Conservation (phyloP, 1,140 invertebrate species). For the Nasonia giraulti region DNA sequence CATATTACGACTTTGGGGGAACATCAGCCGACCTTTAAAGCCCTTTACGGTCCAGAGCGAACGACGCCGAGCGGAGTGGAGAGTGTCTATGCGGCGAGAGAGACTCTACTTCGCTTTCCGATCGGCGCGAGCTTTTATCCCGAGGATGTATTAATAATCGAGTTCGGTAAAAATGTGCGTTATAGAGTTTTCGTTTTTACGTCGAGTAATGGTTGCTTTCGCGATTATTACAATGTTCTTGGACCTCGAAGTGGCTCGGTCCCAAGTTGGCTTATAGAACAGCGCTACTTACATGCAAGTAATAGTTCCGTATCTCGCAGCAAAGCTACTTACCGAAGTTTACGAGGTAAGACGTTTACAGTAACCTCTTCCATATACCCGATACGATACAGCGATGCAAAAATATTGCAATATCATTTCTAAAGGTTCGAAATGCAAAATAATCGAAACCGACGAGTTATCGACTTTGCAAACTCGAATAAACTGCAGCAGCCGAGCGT, state of each 20-base stretch:
- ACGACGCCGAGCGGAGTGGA: background rate
- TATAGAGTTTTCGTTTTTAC: background rate
- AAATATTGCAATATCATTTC: no score
- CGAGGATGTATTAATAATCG: background rate
- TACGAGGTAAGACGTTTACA: background rate
- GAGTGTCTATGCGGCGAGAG: background rate
- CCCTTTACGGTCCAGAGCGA: conserved; percentile 53
- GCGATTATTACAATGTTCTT: background rate
- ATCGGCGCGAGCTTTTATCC: conserved; percentile 7
- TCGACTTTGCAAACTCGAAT: conserved; percentile 11
- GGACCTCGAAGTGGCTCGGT: background rate
- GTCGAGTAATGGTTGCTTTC: background rate
- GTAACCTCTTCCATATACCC: background rate
- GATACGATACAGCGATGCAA: no score
- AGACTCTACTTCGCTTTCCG: conserved; percentile 29
- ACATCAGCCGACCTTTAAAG: conserved; percentile 57
- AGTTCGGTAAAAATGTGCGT: background rate
- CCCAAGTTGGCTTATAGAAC: no score
- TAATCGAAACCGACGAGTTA: background rate
- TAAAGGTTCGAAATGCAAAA: no score
- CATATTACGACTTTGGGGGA: conserved; percentile 61
- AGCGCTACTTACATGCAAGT: background rate
- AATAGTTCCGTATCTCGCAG: background rate
- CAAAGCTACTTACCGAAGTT: background rate
- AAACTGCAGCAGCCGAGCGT: background rate